Evolutionary conservation across 2,888 invertebrate species (phyloP).

Genomic region (Chalcis sispes): DNA sequence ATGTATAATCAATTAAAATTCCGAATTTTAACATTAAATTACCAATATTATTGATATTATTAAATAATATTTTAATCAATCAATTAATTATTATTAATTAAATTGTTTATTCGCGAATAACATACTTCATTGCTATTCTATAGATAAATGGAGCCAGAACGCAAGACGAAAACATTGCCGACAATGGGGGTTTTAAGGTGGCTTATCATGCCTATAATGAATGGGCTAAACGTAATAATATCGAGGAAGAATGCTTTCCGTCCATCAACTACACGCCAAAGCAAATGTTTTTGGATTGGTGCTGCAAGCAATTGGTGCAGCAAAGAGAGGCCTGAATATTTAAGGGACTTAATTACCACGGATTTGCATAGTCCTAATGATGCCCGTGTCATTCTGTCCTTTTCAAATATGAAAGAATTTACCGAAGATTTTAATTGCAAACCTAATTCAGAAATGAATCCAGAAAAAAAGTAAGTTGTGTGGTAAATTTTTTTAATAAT

Average conservation of each 20-base stretch:
- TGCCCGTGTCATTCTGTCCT: slow-evolving; percentile 29
- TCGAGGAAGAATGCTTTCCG: background rate
- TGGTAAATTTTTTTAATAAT: no score
- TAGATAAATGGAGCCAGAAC: slow-evolving; percentile 50
- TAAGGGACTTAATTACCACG: background rate
- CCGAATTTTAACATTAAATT: no score
- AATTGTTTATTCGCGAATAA: no score
- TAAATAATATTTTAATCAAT: no score
- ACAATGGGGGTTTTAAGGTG: slow-evolving; percentile 75
- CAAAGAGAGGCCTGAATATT: background rate
- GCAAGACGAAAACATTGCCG: slow-evolving; percentile 51
- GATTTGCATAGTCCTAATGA: slow-evolving; percentile 19
- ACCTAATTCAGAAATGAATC: slow-evolving; percentile 45
- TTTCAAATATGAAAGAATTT: slow-evolving; percentile 52
- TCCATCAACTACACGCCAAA: background rate
- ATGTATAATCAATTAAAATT: no score
- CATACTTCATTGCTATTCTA: background rate
- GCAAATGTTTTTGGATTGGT: slow-evolving; percentile 23
- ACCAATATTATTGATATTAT: no score
- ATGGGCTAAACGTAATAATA: slow-evolving; percentile 60
- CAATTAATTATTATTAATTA: no score
- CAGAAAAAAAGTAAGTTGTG: slow-evolving; percentile 52
- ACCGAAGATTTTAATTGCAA: slow-evolving; percentile 49
- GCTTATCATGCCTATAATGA: slow-evolving; percentile 75
- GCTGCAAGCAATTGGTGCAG: slow-evolving; percentile 8